phyloP scores from a whole-genome alignment of 2,797 vertebrate species.

The Acropternis orthonyx region DNA sequence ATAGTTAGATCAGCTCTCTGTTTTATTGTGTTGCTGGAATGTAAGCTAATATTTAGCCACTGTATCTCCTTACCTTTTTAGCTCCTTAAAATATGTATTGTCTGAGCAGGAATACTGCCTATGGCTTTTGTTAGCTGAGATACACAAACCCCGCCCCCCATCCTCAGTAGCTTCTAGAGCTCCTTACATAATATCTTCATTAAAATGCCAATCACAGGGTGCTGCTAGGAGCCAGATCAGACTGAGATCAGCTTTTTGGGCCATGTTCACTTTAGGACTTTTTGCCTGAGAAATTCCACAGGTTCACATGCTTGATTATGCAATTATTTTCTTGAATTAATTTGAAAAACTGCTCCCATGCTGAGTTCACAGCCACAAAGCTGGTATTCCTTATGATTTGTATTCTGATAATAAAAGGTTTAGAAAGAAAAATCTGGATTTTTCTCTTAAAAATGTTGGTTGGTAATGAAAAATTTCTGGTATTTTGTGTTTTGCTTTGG shows the following conservation, averaged over 20 bases:
- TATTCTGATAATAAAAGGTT: not conserved
- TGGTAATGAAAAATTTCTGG: not conserved
- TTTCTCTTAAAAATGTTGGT: not conserved
- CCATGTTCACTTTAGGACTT: conserved; percentile 14
- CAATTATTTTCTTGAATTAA: conserved; percentile 16
- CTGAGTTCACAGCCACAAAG: not conserved
- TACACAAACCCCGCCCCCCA: not conserved
- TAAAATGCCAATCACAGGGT: conserved; percentile 5
- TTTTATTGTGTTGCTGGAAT: not conserved
- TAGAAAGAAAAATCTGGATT: not conserved
- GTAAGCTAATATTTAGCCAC: not conserved
- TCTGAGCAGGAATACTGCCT: not conserved
- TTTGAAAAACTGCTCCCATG: not conserved
- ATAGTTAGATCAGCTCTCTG: not conserved
- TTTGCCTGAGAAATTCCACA: conserved; percentile 43
- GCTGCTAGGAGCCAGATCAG: conserved; percentile 14
- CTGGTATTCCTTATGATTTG: not conserved
- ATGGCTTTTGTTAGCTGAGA: not conserved
- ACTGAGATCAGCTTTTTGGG: conserved; percentile 9
- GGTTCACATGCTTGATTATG: conserved; percentile 49
- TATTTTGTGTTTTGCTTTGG: conserved; percentile 30
- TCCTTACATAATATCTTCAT: conserved; percentile 17
- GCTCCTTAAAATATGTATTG: not conserved
- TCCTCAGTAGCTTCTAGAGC: not conserved
- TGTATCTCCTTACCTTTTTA: not conserved